Evolutionary conservation across 2,797 vertebrate genomes (phyloP).

Genomic region (Erethizon dorsatum): DNA sequence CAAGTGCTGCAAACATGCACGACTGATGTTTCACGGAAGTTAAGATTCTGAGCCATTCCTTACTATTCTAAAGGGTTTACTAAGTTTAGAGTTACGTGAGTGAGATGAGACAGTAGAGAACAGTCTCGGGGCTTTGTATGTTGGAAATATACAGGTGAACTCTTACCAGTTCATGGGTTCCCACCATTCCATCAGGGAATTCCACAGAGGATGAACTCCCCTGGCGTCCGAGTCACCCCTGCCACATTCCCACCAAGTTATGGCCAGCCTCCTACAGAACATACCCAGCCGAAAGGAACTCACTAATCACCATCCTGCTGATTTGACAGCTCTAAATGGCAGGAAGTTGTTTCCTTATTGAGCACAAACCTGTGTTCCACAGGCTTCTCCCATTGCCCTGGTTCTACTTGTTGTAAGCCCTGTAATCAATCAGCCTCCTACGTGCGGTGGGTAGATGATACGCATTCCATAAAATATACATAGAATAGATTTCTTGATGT

Average conservation of each 20-base stretch:
- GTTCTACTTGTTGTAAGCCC: neutral
- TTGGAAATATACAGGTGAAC: neutral
- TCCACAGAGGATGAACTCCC: neutral
- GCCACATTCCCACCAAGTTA: neutral
- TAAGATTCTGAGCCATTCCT: neutral
- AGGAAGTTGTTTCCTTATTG: neutral
- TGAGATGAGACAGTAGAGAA: neutral
- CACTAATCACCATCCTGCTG: neutral
- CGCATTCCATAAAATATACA: neutral
- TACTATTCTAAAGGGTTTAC: neutral
- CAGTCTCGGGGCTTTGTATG: neutral
- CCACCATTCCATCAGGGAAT: neutral
- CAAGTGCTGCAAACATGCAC: neutral
- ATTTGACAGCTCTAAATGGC: neutral
- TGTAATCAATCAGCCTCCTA: neutral
- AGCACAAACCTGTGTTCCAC: neutral
- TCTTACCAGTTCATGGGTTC: neutral
- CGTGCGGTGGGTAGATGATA: neutral
- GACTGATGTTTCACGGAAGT: neutral
- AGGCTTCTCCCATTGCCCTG: neutral
- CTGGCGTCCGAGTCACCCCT: neutral
- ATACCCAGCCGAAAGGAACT: neutral
- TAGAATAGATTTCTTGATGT: neutral
- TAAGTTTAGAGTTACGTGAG: neutral
- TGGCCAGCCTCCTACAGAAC: no score